phyloP scores from a whole-genome alignment of 2,888 invertebrate genomes.

The Parasteatoda lunata region DNA sequence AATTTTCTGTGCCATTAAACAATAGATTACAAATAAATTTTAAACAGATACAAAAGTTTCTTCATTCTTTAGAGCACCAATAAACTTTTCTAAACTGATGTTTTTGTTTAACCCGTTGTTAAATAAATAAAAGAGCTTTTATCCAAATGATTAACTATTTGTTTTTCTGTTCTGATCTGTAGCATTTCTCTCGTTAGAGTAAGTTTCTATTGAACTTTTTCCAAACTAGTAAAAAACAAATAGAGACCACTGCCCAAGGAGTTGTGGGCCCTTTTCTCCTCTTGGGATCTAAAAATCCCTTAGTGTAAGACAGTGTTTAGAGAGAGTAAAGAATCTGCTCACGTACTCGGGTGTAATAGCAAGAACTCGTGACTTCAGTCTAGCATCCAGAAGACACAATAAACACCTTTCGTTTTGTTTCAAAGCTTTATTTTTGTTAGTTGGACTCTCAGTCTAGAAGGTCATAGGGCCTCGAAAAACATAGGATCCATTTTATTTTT shows the following conservation, averaged over 20 bases:
- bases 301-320: not conserved
- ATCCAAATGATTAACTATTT: too few relatives aligned
- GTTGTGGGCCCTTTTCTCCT: not conserved
- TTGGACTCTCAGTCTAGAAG: not conserved
- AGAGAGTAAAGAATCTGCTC: conserved; percentile 12
- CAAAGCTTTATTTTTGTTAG: not conserved
- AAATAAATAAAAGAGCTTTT: too few relatives aligned
- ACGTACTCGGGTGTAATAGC: conserved; percentile 6
- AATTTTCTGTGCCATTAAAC: too few relatives aligned
- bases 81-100: too few relatives aligned
- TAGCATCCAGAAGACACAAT: conserved; percentile 8
- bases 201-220: not conserved
- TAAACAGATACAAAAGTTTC: too few relatives aligned
- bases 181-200: not conserved
- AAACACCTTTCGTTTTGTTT: not conserved
- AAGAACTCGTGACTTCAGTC: conserved; percentile 19
- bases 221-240: not conserved
- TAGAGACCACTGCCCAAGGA: not conserved
- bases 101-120: too few relatives aligned
- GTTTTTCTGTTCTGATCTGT: not conserved
- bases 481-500: not conserved
- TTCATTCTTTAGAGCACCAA: too few relatives aligned
- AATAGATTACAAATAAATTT: too few relatives aligned
- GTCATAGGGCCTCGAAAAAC: not conserved
- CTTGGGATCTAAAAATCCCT: not conserved